Evolutionary conservation across 2,797 vertebrate species (phyloP), one percentile per base, ranked within the genome.

Genomic region (Alosa sapidissima): DNA sequence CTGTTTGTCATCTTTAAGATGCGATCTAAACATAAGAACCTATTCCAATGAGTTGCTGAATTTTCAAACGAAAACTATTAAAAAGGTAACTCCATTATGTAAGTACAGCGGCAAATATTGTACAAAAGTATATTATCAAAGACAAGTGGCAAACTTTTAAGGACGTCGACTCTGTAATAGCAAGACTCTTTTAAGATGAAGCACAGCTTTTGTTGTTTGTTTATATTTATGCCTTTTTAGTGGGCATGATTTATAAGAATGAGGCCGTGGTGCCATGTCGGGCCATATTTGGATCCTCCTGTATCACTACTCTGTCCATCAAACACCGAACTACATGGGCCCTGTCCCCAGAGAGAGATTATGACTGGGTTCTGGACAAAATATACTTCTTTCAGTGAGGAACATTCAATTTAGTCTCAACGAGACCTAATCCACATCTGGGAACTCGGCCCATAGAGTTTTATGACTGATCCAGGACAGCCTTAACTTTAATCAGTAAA

Each of bases 1-100:
- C 81, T 72, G 81, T 5, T 87, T 49, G 82, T 36, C 72, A 21
- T 19, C 72, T 41, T 33, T 21, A 78, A 78, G 41, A 78, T n/a
- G 72, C 36, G 6, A 75, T 75, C 13, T 41, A 19, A 45, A 41
- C 68, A 75, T 21, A 45, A 78, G 41, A 78, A 78, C 36, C 72
- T 45, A 78, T 47, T 78, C 41, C 14, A n/a, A 45, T 78, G 72
- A 47, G 14, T 62, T 62, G 41, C 58, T 2, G 14, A 78, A 45
- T 21, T 19, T 75, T 41, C 13, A 14, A 41, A 75, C 62, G 11
- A 41, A 45, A 75, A 13, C 36, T 78, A 19, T 47, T 41, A 41
- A 19, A n/a, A 78, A 78, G 41, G 16, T 47, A 47, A 21, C 33
- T 72, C 68, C 41, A 78, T 21, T 78, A 78, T 45, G 16, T 78